These are phyloP conservation scores for Leucozona laternaria DNA, from an alignment of 2,888 invertebrate genomes.

Conservation along the genomic window DNA sequence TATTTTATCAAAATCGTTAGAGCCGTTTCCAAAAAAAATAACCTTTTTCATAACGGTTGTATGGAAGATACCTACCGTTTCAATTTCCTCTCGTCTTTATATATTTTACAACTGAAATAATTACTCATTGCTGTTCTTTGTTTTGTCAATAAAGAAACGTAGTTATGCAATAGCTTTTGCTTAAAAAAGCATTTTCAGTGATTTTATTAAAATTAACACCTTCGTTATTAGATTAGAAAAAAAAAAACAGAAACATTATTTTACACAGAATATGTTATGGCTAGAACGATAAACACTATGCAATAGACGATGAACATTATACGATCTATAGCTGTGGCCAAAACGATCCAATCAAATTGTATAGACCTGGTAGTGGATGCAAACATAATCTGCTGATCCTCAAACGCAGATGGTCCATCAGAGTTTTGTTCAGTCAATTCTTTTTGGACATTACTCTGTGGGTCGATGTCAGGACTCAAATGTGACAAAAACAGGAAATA, in stretches of 20 bases:
- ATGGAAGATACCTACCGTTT: too few species aligned
- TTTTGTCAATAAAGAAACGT: too few species aligned
- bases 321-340: constrained; percentile 87
- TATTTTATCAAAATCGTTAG: too few species aligned
- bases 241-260: background rate
- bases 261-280: constrained; percentile 79
- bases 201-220: constrained; percentile 16
- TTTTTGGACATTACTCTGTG: constrained; percentile 76
- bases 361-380: constrained; percentile 79
- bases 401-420: constrained; percentile 73
- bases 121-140: too few species aligned
- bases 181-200: background rate
- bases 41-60: too few species aligned
- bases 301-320: constrained; percentile 86
- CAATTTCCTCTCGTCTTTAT: too few species aligned
- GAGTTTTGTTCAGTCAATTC: constrained; percentile 64
- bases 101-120: too few species aligned
- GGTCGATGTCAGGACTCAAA: constrained; percentile 76
- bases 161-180: background rate
- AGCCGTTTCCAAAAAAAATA: too few species aligned
- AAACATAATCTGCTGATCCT: constrained; percentile 61
- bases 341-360: constrained; percentile 87
- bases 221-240: background rate
- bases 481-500: constrained; percentile 76
- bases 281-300: constrained; percentile 84